A percentile compares a stretch with the other conserved stretches of the same genome.
phyloP scores from a whole-genome alignment of 2,797 vertebrate genomes.

The Halcyon leucocephala region DNA sequence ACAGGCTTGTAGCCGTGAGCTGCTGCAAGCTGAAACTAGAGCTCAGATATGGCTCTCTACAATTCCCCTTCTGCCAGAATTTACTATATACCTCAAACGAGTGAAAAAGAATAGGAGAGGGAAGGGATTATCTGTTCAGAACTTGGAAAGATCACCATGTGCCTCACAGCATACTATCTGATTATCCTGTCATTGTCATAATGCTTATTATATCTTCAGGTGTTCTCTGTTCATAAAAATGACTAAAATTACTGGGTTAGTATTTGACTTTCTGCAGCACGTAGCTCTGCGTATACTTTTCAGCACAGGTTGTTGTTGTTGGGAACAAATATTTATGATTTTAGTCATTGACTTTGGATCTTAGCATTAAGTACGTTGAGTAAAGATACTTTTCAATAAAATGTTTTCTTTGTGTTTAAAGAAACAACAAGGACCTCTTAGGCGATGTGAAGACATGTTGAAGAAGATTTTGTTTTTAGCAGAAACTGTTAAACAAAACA shows the following conservation, averaged over 20 bases:
- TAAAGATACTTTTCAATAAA: conserved; percentile 17
- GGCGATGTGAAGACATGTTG: conserved; percentile 17
- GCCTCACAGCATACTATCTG: neutral
- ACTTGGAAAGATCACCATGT: neutral
- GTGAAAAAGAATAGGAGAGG: neutral
- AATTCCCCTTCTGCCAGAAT: neutral
- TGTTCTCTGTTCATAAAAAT: neutral
- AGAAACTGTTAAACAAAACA: conserved; percentile 73
- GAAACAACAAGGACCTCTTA: conserved; percentile 72
- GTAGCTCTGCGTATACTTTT: neutral
- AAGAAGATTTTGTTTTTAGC: conserved; percentile 69
- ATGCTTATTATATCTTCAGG: neutral
- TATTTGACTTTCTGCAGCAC: neutral
- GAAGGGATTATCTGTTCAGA: neutral
- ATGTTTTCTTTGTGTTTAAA: conserved; percentile 51
- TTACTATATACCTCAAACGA: neutral
- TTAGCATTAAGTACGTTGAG: neutral
- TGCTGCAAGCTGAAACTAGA: neutral
- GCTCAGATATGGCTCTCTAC: neutral
- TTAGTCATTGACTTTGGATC: neutral
- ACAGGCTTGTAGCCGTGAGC: neutral
- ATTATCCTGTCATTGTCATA: neutral
- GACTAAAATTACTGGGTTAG: neutral
- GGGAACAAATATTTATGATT: conserved; percentile 9
- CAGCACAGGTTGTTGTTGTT: conserved; percentile 37